phyloP scores from a whole-genome alignment of 2,113 vertebrate genomes.

The Lontra canadensis region DNA sequence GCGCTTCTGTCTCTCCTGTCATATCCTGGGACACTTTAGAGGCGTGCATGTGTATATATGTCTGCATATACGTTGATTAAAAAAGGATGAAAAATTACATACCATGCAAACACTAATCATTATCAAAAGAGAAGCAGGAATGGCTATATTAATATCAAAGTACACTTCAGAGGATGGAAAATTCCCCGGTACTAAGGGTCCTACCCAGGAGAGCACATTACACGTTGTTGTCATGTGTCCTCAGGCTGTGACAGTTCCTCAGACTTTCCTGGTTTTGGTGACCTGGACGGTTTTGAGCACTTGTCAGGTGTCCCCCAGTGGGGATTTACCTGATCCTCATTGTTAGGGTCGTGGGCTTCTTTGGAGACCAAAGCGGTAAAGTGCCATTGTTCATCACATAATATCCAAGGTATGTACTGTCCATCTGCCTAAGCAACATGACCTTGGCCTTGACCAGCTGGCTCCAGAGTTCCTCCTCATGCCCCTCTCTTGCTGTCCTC shows the following conservation, averaged over 20 bases:
- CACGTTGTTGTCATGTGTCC: background rate
- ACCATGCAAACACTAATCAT: background rate
- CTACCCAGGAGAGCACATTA: background rate
- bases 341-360: too few species aligned
- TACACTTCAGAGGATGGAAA: background rate
- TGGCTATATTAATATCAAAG: background rate
- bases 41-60: background rate
- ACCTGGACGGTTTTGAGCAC: background rate
- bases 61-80: background rate
- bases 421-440: fast-evolving
- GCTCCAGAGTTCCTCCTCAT: background rate
- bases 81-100: background rate
- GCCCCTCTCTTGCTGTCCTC: background rate
- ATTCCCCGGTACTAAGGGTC: background rate
- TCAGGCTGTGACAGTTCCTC: background rate
- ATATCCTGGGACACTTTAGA: background rate
- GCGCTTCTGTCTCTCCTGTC: background rate
- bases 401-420: fast-evolving
- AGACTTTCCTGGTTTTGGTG: background rate
- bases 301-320: background rate
- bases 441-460: background rate
- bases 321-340: background rate
- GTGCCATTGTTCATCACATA: too few species aligned
- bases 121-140: background rate
- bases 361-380: background rate